Base-by-base conservation (phyloP, 2,797 vertebrate genomes). In the Neostethus bicornis region DNA sequence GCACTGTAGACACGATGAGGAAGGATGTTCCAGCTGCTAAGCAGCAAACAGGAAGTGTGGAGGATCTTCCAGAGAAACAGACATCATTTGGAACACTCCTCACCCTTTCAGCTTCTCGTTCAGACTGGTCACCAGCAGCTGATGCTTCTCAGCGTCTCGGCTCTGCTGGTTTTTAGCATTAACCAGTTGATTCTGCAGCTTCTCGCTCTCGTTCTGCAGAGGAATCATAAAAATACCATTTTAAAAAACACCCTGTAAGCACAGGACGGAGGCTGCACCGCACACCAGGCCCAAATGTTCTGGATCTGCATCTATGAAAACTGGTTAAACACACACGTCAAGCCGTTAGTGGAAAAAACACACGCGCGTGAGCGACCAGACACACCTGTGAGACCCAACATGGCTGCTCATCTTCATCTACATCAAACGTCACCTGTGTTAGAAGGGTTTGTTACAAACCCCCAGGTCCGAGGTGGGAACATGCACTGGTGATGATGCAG, bases 381-480 rank as follows among this genome's bases (percentile, higher is more conserved):
- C 95, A 95, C 90, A 96, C 94, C 94, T 96, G 93, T 70, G 89
- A 78, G 73, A 86, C 90, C 91, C 92, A 92, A 88, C 83, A 87
- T 44, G 90, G 92, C 80, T 78, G 92, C 89, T 90, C 85, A 89
- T 93, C 95, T 93, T 95, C 95, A 93, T 94, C 92, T 94, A 96
- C 92, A 94, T 90, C 95, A 94, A 95, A 95, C 81, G 94, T 92
- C 90, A 95, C 94, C 94, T 96, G 94, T 83, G 90, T 96, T 92
- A 92, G 92, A 95, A 91, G 90, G 91, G 70, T 87, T 80, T 66
- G 91, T 94, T 94, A 94, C 85, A 88, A 89, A 69, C 87, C 70
- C 85, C 87, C 79, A 74, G n/a, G 47, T 85, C 59, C 7, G 14
- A 14, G 31, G 43, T 11, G 45, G 21, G 48, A 44, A 83, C 87